Percentiles rank a stretch among this genome's conserved stretches.
Evolutionary conservation across 1,140 invertebrate species (phyloP).

Genomic region (Spodoptera litura): DNA sequence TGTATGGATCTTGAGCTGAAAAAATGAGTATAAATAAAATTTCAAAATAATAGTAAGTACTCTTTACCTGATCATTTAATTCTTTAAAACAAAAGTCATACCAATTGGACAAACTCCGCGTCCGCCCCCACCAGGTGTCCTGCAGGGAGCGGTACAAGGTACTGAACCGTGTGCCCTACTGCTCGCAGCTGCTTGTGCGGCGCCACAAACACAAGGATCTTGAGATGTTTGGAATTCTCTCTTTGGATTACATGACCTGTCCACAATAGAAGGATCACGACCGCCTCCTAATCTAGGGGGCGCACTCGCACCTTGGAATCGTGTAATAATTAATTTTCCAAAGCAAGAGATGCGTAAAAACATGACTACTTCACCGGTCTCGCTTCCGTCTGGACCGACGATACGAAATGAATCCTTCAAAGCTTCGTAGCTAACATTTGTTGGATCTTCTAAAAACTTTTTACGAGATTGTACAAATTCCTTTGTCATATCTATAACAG

Average conservation of each 20-base stretch:
- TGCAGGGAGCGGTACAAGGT: constrained; percentile 50
- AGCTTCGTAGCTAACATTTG: constrained; percentile 78
- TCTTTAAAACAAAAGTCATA: constrained; percentile 46
- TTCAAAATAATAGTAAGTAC: background rate
- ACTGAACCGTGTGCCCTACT: constrained; percentile 34
- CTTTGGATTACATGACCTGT: constrained; percentile 72
- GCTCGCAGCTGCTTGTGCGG: constrained; percentile 49
- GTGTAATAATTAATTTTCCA: constrained; percentile 88
- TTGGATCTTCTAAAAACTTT: constrained; percentile 74
- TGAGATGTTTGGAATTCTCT: constrained; percentile 69
- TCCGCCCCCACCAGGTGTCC: constrained; percentile 40
- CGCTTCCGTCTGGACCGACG: constrained; percentile 76
- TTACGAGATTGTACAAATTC: constrained; percentile 79
- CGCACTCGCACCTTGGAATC: constrained; percentile 85
- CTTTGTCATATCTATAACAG: constrained; percentile 81
- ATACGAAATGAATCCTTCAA: constrained; percentile 87
- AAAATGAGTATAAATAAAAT: constrained; percentile 24
- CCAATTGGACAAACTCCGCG: constrained; percentile 65
- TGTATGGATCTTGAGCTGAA: constrained; percentile 74
- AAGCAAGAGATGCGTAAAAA: constrained; percentile 88
- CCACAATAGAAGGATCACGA: constrained; percentile 57
- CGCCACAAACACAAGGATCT: constrained; percentile 76
- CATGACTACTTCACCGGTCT: constrained; percentile 84
- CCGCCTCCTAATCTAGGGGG: constrained; percentile 59
- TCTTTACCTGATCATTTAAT: too few species aligned